Evolutionary conservation across 2,888 invertebrate genomes (phyloP).

Genomic region (Coleophora flavipennella): DNA sequence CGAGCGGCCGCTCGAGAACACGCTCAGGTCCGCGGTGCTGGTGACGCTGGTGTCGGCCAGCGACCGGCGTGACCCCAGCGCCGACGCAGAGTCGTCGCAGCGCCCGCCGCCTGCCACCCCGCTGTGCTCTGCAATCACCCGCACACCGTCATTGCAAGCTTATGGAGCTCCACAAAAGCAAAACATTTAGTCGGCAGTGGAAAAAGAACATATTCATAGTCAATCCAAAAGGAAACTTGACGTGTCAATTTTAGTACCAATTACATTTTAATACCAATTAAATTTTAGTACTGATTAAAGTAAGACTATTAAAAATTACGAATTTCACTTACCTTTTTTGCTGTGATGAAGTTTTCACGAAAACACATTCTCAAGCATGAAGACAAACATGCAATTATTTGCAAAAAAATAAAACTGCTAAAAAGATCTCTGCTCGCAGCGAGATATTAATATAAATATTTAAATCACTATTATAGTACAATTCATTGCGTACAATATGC

Average conservation of each 20-base stretch:
- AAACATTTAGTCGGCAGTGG: too few species aligned
- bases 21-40: constrained; percentile 86
- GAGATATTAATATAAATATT: constrained; percentile 18
- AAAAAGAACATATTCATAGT: too few species aligned
- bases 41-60: constrained; percentile 88
- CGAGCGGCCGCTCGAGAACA: constrained; percentile 82
- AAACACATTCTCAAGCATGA: constrained; percentile 25
- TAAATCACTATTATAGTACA: constrained; percentile 18
- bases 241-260: too few species aligned
- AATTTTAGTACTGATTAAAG: too few species aligned
- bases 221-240: too few species aligned
- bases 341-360: constrained; percentile 7
- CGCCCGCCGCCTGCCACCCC: constrained; percentile 49
- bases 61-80: constrained; percentile 82
- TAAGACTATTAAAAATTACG: too few species aligned
- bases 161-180: too few species aligned
- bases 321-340: too few species aligned
- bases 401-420: constrained; percentile 15
- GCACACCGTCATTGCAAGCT: too few species aligned
- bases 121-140: constrained; percentile 45
- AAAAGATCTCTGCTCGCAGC: constrained; percentile 57
- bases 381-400: constrained; percentile 9
- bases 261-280: too few species aligned
- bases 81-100: constrained; percentile 78
- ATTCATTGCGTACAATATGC: constrained; percentile 33